phyloP scores from a whole-genome alignment of 30 jellyfish, hydroid and myxozoan genomes.

The Sanderia malayensis region DNA sequence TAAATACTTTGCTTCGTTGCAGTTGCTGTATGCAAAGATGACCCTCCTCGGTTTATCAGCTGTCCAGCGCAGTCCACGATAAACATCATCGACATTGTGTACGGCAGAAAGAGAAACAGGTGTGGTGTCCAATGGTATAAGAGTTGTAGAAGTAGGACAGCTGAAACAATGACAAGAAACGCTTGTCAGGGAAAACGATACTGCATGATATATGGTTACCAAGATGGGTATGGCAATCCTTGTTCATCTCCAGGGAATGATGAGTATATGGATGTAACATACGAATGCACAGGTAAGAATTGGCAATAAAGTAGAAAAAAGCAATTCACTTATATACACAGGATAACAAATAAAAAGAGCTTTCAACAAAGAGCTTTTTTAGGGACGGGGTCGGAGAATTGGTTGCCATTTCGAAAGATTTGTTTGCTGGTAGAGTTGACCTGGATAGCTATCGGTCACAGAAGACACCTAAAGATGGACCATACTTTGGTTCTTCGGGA shows the following conservation, averaged over 20 bases:
- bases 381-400: background rate
- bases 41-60: background rate
- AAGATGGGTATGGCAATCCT: background rate
- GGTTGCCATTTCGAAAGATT: background rate
- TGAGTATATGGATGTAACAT: background rate
- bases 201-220: background rate
- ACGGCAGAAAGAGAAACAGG: background rate
- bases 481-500: too few relatives aligned
- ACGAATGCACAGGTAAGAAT: conserved; percentile 4
- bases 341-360: too few relatives aligned
- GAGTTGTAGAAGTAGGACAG: background rate
- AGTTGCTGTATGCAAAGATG: background rate
- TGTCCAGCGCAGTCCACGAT: background rate
- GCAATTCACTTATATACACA: background rate
- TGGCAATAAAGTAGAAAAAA: too few relatives aligned
- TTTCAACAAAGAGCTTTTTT: too few relatives aligned
- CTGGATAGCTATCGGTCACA: background rate
- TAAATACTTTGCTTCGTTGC: too few relatives aligned
- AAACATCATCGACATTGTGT: background rate
- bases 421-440: too few relatives aligned
- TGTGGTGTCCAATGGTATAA: background rate
- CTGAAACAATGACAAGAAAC: background rate
- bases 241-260: background rate
- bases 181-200: background rate
- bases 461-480: too few relatives aligned